Evolutionary conservation across 1,140 invertebrate species (phyloP).

Genomic region (Solenopsis invicta): DNA sequence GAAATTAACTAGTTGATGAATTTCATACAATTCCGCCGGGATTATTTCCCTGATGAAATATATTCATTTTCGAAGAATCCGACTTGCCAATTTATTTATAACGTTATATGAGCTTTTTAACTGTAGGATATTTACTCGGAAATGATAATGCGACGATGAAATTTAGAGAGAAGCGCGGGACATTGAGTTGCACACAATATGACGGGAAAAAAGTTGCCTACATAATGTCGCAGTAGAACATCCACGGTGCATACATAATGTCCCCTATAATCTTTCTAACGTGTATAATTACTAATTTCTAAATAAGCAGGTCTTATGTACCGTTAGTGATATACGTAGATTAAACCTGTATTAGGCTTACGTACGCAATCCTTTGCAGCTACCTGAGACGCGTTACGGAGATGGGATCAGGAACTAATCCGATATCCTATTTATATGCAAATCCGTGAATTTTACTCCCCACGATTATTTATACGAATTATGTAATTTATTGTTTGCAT

Average conservation of each 20-base stretch:
- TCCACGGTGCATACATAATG: slow-evolving; percentile 26
- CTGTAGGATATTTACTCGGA: slow-evolving; percentile 6
- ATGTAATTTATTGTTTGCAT: background rate
- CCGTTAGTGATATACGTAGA: slow-evolving; percentile 39
- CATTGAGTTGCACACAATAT: slow-evolving; percentile 20
- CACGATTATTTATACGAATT: slow-evolving; percentile 16
- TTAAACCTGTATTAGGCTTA: slow-evolving; percentile 36
- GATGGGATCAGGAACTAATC: background rate
- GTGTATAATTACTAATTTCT: slow-evolving; percentile 56
- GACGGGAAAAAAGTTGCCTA: slow-evolving; percentile 36
- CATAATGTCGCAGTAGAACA: slow-evolving; percentile 15
- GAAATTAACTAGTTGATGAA: background rate
- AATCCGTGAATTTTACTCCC: slow-evolving; percentile 1
- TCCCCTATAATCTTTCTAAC: slow-evolving; percentile 28
- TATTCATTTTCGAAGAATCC: background rate
- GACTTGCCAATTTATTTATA: background rate
- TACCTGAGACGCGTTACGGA: background rate
- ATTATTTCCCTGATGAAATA: background rate
- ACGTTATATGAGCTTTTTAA: background rate
- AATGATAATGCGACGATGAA: slow-evolving; percentile 11
- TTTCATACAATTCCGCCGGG: background rate
- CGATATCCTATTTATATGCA: slow-evolving; percentile 34
- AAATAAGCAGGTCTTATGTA: slow-evolving; percentile 32
- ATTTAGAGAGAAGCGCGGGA: slow-evolving; percentile 44
- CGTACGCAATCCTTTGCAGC: background rate